These are phyloP conservation scores for Pollenia angustigena DNA, from an alignment of 2,888 invertebrate species.

Conservation along the genomic window DNA sequence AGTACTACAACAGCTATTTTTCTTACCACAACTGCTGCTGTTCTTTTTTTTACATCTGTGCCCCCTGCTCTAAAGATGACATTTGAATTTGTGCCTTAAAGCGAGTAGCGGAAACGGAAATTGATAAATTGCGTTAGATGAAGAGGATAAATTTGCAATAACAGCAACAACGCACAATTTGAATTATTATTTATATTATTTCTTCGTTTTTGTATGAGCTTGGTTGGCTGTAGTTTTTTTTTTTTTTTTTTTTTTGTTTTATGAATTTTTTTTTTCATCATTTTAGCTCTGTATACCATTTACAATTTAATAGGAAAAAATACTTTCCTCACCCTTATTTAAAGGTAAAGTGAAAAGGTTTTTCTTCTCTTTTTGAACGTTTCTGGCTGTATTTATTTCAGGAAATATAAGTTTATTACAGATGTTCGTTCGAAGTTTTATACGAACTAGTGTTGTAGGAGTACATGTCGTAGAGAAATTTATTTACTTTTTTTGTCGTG, in stretches of 20 bases:
- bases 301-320: constrained; percentile 17
- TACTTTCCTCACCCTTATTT: constrained; percentile 3
- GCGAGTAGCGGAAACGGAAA: constrained; percentile 65
- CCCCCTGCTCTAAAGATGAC: constrained; percentile 10
- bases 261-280: neutral
- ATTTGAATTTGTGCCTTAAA: constrained; percentile 47
- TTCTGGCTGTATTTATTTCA: constrained; percentile 39
- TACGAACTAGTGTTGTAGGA: neutral
- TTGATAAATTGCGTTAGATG: constrained; percentile 72
- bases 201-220: constrained; percentile 5
- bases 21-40: constrained; percentile 7
- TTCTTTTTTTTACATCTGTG: neutral
- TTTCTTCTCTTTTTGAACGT: constrained; percentile 8
- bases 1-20: neutral
- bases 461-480: neutral
- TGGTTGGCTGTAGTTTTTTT: neutral
- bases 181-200: constrained; percentile 44
- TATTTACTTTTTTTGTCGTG: neutral
- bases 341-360: constrained; percentile 5
- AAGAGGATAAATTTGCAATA: constrained; percentile 58
- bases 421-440: constrained; percentile 13
- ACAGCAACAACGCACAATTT: constrained; percentile 58
- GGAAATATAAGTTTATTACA: constrained; percentile 47
- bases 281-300: neutral
- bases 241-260: too few species aligned